Evolutionary conservation across 2,888 invertebrate genomes (phyloP), one percentile per base, ranked within the genome.

Genomic region (Rhagonycha lutea): DNA sequence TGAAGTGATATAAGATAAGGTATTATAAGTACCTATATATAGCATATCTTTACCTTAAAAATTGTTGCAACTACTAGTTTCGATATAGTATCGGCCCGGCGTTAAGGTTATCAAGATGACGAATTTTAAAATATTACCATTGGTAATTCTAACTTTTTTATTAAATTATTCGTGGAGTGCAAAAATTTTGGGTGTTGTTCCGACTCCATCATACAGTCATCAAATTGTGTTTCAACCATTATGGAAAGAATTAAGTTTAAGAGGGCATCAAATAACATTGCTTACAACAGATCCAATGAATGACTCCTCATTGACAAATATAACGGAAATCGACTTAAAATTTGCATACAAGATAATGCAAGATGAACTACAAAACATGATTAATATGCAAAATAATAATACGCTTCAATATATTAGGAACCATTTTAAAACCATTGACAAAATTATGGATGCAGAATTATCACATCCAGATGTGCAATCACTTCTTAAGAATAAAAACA

Each of bases 251-350:
- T 80, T 91, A 23, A 86, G 87, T 0, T 80, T 84, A 47, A 84
- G 87, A 73, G 90, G 90, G 4, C 90, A 91, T 76, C 83, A 90
- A 69, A 75, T 91, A 0, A 87, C 89, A 0, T 83, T 89, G 0
- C 70, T 90, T 14, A 89, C 90, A 0, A 80, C 85, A 5, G 80
- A 85, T 82, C 89, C 89, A 0, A 80, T 88, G 2, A 86, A 87
- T 18, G 86, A 89, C 65, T 72, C 80, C 11, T 77, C 82, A 1
- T 81, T 87, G 1, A 76, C 82, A 0, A 89, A 88, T 77, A 82
- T 89, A 11, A 86, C 83, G 2, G 86, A 89, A 80, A 86, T 89
- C 62, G 86, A 88, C 78, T 68, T 87, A 0, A 82, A 84, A 65
- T 81, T 82, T 62, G 78, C 88, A 0, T 88, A 89, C 68, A 1